Evolutionary conservation across 2,888 invertebrate species (phyloP), one percentile per base, ranked within the genome.

Genomic region (Hydrotaea cyrtoneurina): DNA sequence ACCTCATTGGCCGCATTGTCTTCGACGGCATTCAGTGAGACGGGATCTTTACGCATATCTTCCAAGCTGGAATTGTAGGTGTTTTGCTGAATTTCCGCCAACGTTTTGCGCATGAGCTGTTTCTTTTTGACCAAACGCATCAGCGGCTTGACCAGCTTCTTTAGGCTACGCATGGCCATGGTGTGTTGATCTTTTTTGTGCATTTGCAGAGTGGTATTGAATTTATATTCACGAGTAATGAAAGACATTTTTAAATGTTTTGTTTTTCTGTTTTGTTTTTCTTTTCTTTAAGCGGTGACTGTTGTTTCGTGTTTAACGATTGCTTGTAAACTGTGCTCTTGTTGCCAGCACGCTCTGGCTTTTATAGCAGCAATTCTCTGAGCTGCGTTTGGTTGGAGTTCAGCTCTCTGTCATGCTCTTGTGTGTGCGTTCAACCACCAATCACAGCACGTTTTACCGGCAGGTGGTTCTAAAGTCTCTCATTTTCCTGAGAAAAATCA

Each of bases 1-100:
- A 95, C 94, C 92, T 97, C 97, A 93, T 97, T 97, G 90, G 95
- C 95, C 84, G 86, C 82, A 86, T 91, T 91, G 80, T 92, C 92
- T 82, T 89, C 89, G 86, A 86, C 88, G 39, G 91, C 91, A 46
- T 85, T 87, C 31, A 89, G 84, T 19, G 89, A 88, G 26, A 81
- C 80, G 21, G 90, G 87, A 87, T 91, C 91, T 83, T 89, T 91
- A 76, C 91, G 92, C 91, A 91, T 91, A 85, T 91, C 92, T 87
- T 91, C 91, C 83, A 91, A 82, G 19, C 91, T 91, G 78, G 90
- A 88, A 83, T 91, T 91, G 88, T 89, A 89, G 26, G 89, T 89
- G 76, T 91, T 91, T 76, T 90, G 91, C 82, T 92, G 91, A n/a
- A 91, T 88, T 79, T 91, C 92, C 46, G 89, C 89, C 57, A 91